Percentiles rank a stretch among this genome's conserved stretches.
phyloP scores from a whole-genome alignment of 2,797 vertebrate species.

The Sebastes trivittatus region DNA sequence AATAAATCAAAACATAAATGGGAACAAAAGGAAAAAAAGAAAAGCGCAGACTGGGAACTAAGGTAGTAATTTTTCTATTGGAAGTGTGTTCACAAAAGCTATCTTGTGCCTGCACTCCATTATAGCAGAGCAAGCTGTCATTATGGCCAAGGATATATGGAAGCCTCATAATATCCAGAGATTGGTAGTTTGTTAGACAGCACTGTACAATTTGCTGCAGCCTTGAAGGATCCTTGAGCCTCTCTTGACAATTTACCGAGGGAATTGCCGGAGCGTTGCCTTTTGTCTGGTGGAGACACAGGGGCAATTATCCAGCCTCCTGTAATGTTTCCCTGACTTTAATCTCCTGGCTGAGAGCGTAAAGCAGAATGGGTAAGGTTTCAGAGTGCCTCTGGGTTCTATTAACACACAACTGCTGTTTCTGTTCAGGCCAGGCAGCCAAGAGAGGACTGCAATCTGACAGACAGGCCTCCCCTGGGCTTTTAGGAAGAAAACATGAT shows the following conservation, averaged over 20 bases:
- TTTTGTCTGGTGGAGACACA: constrained; percentile 83
- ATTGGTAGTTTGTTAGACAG: constrained; percentile 85
- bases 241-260: constrained; percentile 78
- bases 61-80: constrained; percentile 77
- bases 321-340: constrained; percentile 87
- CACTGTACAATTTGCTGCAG: constrained; percentile 84
- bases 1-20: constrained; percentile 77
- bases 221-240: constrained; percentile 84
- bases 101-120: constrained; percentile 80
- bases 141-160: constrained; percentile 78
- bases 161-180: constrained; percentile 83
- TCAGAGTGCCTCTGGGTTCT: constrained; percentile 86
- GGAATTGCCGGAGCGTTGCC: constrained; percentile 84
- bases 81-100: constrained; percentile 78
- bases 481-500: constrained; percentile 84
- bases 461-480: constrained; percentile 80
- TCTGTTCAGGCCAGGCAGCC: constrained; percentile 75
- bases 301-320: constrained; percentile 83
- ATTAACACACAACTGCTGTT: constrained; percentile 85
- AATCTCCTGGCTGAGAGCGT: constrained; percentile 85
- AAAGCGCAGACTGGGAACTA: constrained; percentile 53
- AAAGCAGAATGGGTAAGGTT: constrained; percentile 84
- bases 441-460: constrained; percentile 78
- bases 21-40: constrained; percentile 58
- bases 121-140: constrained; percentile 81